Evolutionary conservation across 2,888 invertebrate genomes (phyloP).

Genomic region (Agapostemon virescens): DNA sequence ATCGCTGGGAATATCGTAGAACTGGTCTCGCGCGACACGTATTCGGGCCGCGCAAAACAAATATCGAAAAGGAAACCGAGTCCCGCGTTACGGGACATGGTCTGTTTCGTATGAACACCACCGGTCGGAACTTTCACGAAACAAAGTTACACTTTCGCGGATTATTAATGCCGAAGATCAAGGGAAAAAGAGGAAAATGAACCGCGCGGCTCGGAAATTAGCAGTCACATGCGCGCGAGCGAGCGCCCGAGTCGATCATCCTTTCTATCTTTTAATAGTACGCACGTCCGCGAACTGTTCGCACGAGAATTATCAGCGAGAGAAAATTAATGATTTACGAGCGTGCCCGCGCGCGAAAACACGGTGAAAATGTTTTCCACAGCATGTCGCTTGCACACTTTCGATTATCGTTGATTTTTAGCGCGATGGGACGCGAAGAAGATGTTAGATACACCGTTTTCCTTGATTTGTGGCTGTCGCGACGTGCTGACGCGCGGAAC

Average conservation of each 20-base stretch:
- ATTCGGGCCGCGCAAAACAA: conserved; percentile 30
- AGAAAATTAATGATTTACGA: conserved; percentile 28
- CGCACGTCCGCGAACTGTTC: conserved; percentile 16
- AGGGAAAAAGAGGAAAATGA: background rate
- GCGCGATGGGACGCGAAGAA: background rate
- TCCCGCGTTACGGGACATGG: conserved; percentile 32
- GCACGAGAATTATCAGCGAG: conserved; percentile 15
- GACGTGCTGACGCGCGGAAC: background rate
- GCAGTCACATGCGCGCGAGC: background rate
- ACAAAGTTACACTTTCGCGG: conserved; percentile 48
- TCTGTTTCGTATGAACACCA: conserved; percentile 26
- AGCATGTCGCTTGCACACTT: background rate
- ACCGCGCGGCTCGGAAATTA: conserved; percentile 2
- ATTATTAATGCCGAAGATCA: conserved; percentile 8
- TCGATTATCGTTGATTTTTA: conserved; percentile 6
- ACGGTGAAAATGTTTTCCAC: conserved; percentile 10
- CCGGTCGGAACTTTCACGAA: conserved; percentile 45
- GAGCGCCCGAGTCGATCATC: background rate
- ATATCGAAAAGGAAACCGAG: conserved; percentile 32
- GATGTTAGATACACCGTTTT: background rate
- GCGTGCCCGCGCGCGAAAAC: background rate
- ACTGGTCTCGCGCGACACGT: conserved; percentile 42
- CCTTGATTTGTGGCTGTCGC: background rate
- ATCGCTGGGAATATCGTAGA: conserved; percentile 26
- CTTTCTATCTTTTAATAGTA: conserved; percentile 5